Percentiles rank a stretch among this genome's conserved stretches.
phyloP scores from a whole-genome alignment of 2,888 invertebrate genomes.

The Meganola albula region DNA sequence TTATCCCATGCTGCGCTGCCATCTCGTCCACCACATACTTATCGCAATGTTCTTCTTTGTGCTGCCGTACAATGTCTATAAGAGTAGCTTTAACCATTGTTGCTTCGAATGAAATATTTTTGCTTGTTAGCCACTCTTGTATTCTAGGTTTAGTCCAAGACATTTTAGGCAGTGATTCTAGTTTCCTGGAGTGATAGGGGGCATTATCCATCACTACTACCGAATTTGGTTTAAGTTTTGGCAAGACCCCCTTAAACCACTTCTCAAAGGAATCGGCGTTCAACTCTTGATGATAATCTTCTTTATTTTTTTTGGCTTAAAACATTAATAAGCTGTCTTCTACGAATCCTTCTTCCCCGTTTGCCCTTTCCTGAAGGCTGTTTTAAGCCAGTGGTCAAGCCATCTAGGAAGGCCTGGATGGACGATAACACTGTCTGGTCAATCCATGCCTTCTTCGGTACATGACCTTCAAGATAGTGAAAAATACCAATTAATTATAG shows the following conservation, averaged over 20 bases:
- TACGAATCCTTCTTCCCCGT: conserved; percentile 3
- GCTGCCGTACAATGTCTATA: too few species aligned
- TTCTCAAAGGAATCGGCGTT: conserved; percentile 7
- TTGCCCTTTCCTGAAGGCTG: conserved; percentile 5
- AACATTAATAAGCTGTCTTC: conserved; percentile 9
- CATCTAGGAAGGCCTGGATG: background rate
- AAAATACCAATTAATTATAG: conserved; percentile 7
- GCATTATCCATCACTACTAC: conserved; percentile 20
- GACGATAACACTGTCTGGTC: background rate
- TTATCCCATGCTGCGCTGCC: too few species aligned
- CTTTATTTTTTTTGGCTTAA: conserved; percentile 9
- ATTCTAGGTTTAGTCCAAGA: background rate
- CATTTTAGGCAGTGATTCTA: conserved; percentile 1
- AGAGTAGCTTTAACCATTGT: conserved; percentile 2
- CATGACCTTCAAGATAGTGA: background rate
- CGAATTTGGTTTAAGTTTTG: conserved; percentile 18
- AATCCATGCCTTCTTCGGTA: background rate
- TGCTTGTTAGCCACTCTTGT: conserved; percentile 8
- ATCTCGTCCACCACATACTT: conserved; percentile 15
- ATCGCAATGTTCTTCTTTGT: conserved; percentile 3
- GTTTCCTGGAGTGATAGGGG: conserved; percentile 12
- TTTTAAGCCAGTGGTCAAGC: conserved; percentile 4
- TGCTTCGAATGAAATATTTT: conserved; percentile 7
- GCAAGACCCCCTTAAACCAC: conserved; percentile 13
- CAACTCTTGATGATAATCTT: conserved; percentile 9